Evolutionary conservation across 2,797 vertebrate genomes (phyloP).

Genomic region (Hemitrygon akajei): DNA sequence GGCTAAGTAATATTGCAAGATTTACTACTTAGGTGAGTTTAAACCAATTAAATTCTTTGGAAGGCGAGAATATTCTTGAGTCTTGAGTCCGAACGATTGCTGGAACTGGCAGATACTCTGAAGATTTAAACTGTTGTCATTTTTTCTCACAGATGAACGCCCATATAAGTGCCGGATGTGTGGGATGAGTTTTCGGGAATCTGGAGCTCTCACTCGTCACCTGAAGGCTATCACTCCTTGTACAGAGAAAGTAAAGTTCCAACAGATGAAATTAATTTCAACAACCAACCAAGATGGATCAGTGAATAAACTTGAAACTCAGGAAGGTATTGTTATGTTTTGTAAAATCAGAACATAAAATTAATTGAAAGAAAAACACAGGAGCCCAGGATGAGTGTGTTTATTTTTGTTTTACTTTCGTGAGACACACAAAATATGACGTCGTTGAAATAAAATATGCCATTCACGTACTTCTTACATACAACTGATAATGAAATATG

Average conservation of each 20-base stretch:
- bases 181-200: constrained; percentile 92
- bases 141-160: constrained; percentile 71
- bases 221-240: constrained; percentile 91
- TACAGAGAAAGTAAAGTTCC: constrained; percentile 76
- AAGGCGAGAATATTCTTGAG: neutral
- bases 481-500: too few relatives aligned
- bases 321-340: neutral
- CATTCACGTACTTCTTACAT: too few relatives aligned
- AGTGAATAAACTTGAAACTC: neutral
- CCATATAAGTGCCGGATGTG: constrained; percentile 90
- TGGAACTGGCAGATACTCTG: too few relatives aligned
- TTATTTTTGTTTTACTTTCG: too few relatives aligned
- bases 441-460: too few relatives aligned
- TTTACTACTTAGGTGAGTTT: neutral
- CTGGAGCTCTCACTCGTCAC: constrained; percentile 88
- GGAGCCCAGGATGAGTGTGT: too few relatives aligned
- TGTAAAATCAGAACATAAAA: too few relatives aligned
- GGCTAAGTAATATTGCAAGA: neutral
- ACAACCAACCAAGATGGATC: neutral
- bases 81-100: neutral
- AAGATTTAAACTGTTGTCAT: neutral
- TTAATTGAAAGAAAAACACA: too few relatives aligned
- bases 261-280: constrained; percentile 20
- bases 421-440: too few relatives aligned
- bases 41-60: neutral